phyloP scores from a whole-genome alignment of 2,888 invertebrate species.

The Brachylomia viminalis region DNA sequence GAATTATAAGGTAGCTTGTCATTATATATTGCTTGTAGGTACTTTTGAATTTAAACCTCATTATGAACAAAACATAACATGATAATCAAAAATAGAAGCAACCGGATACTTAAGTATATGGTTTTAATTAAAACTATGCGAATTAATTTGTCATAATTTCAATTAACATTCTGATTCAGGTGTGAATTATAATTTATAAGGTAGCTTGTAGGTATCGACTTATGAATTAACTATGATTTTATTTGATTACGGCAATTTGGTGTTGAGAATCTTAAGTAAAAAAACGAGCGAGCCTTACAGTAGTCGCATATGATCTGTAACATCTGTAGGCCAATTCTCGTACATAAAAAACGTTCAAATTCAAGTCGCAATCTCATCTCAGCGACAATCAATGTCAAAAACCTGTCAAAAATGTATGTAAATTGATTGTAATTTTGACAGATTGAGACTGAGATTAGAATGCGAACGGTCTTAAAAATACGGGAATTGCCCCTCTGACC shows the following conservation, averaged over 20 bases:
- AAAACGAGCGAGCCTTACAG: too few relatives aligned
- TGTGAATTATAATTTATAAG: constrained; percentile 9
- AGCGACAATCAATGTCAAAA: too few relatives aligned
- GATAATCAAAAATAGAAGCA: background rate
- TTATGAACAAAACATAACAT: constrained; percentile 2
- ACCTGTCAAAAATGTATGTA: too few relatives aligned
- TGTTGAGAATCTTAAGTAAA: background rate
- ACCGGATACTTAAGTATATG: constrained; percentile 29
- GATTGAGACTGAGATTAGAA: too few relatives aligned
- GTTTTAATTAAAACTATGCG: constrained; percentile 26
- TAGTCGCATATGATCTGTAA: too few relatives aligned
- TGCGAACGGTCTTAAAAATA: too few relatives aligned
- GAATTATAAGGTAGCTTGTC: background rate
- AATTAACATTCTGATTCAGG: constrained; percentile 33
- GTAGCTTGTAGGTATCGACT: background rate
- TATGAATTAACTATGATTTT: constrained; percentile 9
- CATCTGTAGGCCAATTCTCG: too few relatives aligned
- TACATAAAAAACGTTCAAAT: too few relatives aligned
- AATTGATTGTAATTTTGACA: too few relatives aligned
- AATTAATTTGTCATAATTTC: constrained; percentile 27
- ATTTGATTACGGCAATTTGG: background rate
- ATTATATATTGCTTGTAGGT: background rate
- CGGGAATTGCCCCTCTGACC: too few relatives aligned
- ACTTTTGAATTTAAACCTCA: too few relatives aligned
- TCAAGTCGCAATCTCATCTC: too few relatives aligned